A percentile compares a stretch with the other conserved stretches of the same genome.
These are phyloP conservation scores for Syngnathus rostellatus DNA, from an alignment of 2,797 vertebrate species.

Conservation along the genomic window DNA sequence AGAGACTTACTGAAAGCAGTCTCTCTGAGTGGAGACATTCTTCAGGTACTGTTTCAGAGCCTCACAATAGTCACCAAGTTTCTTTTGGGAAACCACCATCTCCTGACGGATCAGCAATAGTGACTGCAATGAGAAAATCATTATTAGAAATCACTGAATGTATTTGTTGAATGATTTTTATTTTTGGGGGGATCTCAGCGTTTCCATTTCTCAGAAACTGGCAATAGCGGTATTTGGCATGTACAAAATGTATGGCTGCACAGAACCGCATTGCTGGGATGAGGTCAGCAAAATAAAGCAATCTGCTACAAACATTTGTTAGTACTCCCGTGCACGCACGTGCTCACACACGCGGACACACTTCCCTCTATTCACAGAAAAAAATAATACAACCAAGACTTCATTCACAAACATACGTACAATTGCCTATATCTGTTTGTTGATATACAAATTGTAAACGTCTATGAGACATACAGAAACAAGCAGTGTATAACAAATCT, in stretches of 20 bases:
- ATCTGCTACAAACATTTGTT: too few species aligned
- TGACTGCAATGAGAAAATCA: constrained; percentile 63
- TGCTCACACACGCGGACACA: too few species aligned
- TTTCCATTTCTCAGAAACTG: neutral
- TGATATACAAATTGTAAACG: too few species aligned
- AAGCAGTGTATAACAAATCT: too few species aligned
- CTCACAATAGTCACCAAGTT: constrained; percentile 84
- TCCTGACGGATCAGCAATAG: constrained; percentile 87
- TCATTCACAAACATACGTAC: too few species aligned
- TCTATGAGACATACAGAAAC: too few species aligned
- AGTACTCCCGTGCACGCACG: too few species aligned
- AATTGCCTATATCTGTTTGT: too few species aligned
- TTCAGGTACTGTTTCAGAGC: constrained; percentile 93
- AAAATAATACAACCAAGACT: too few species aligned
- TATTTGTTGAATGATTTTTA: neutral
- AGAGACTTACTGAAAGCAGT: constrained; percentile 89
- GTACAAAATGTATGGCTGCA: neutral
- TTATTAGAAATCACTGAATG: neutral
- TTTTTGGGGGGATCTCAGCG: neutral
- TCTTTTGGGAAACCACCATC: constrained; percentile 89
- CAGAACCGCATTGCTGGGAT: neutral
- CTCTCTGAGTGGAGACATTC: constrained; percentile 78
- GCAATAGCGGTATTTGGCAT: too few species aligned
- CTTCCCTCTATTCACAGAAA: too few species aligned
- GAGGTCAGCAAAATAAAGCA: too few species aligned